phyloP scores from a whole-genome alignment of 2,113 vertebrate genomes.

The Zootoca vivipara region DNA sequence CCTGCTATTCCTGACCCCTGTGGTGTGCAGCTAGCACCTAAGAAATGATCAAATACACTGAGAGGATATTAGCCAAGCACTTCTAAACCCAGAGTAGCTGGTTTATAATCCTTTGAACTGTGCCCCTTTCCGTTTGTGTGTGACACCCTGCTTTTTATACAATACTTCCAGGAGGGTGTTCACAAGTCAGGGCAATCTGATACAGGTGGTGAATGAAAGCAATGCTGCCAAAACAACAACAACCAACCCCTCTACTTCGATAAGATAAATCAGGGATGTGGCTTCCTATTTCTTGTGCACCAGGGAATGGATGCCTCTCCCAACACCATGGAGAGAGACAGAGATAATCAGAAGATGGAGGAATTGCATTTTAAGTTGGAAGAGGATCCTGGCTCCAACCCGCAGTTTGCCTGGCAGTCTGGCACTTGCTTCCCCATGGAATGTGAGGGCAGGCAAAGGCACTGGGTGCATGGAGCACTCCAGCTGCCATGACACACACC shows the following conservation, averaged over 20 bases:
- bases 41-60: not conserved
- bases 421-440: no score
- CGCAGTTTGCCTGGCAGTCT: no score
- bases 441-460: no score
- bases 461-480: no score
- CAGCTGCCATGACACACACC: no score
- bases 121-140: not conserved
- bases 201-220: not conserved
- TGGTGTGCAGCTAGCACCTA: not conserved
- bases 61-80: not conserved
- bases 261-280: not conserved
- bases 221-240: not conserved
- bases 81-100: conserved; percentile 20
- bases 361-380: no score
- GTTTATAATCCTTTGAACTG: not conserved
- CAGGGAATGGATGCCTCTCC: no score
- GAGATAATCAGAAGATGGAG: no score
- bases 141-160: not conserved
- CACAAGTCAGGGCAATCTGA: not conserved
- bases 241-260: not conserved
- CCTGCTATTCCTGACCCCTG: not conserved
- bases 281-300: no score
- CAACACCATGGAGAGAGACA: no score
- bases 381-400: no score
- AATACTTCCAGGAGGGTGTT: not conserved